Evolutionary conservation across 2,888 invertebrate species (phyloP), one percentile per base, ranked within the genome.

Genomic region (Dermolepida albohirtum): DNA sequence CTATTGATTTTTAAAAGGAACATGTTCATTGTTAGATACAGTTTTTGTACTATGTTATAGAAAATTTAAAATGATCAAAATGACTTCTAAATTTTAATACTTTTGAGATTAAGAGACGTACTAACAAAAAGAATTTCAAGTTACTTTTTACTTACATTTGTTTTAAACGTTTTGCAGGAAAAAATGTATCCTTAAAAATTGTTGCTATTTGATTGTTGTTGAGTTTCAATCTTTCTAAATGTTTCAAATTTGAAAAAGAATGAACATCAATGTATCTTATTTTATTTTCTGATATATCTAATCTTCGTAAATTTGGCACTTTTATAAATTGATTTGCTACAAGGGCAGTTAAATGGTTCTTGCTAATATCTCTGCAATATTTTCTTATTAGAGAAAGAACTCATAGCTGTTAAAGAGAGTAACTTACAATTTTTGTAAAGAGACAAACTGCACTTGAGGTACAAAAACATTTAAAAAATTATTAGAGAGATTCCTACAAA

Each of bases 271-370:
- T 85, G 74, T 87, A 85, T 74, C 87, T 89, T 69, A 95, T 88
- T 74, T 88, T 87, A 80, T 95, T 94, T 73, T 86, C 85, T 0
- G 92, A 90, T 67, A 93, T 79, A 79, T 91, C 91, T 71, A 92
- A 82, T 55, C 88, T 83, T 79, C 88, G 90, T n/a, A 94, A 83
- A 68, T 89, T 89, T 11, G 89, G 88, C 76, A 92, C 87, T 79
- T 90, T 90, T 73, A 86, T 87, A 80, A 96, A 95, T 62, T 93
- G 91, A 76, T 90, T 89, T 2, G 89, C 88, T 74, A 92, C 89
- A 75, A 96, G 89, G 14, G 87, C 83, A 50, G 88, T 87, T 78
- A 96, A 91, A 74, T 90, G 88, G 81, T 95, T 96, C 78, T 89
- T 89, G 79, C 92, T 93, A 62, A 96, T 85, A 83, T 95, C 93